phyloP scores from a whole-genome alignment of 2,113 vertebrate genomes.

The Lonchura striata region DNA sequence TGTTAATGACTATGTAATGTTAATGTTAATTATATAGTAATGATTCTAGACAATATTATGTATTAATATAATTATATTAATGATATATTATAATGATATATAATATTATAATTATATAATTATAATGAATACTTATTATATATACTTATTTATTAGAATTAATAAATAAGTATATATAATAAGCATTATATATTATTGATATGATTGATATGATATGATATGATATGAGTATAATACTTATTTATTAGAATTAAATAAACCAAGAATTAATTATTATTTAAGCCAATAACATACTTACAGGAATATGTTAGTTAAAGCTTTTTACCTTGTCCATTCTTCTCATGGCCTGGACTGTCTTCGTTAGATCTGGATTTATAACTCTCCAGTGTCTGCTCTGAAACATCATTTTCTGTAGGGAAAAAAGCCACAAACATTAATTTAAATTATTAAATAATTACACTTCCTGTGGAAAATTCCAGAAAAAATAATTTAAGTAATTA shows the following conservation, averaged over 20 bases:
- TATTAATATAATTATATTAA: no score
- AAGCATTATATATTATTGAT: no score
- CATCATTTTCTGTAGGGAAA: conserved; percentile 83
- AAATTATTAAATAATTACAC: background rate
- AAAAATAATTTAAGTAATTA: no score
- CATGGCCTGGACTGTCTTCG: conserved; percentile 76
- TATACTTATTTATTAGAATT: background rate
- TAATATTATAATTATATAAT: no score
- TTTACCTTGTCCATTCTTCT: conserved; percentile 74
- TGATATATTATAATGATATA: no score
- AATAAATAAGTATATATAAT: background rate
- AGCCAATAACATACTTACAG: background rate
- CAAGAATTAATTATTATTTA: background rate
- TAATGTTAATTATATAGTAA: no score
- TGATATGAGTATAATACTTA: background rate
- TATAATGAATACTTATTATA: no score
- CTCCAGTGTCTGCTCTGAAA: conserved; percentile 81
- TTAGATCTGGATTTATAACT: conserved; percentile 86
- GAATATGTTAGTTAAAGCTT: background rate
- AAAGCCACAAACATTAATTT: background rate
- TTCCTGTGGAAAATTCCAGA: no score
- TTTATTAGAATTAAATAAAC: background rate
- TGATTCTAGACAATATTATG: no score
- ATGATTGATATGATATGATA: no score
- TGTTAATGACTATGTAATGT: no score